Conservation (phyloP, 1,140 invertebrate species). For the Caenorhabditis latens region DNA sequence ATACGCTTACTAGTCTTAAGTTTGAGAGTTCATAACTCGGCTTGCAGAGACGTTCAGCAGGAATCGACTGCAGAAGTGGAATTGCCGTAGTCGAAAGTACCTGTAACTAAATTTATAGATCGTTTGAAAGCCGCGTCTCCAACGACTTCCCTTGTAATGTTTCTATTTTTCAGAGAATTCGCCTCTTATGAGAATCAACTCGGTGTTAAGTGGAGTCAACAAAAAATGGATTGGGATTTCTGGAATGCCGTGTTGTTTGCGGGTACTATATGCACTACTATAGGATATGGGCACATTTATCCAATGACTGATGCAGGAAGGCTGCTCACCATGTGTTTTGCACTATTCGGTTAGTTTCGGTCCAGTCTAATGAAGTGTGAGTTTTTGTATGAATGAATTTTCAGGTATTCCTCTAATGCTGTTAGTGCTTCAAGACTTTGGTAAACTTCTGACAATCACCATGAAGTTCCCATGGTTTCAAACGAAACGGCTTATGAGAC, state of each 20-base stretch:
- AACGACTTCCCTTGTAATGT: background rate
- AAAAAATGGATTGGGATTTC: slow-evolving; percentile 69
- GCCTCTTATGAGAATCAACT: slow-evolving; percentile 60
- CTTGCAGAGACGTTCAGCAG: no score
- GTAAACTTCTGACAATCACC: slow-evolving; percentile 65
- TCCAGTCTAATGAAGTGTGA: background rate
- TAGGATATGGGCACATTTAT: slow-evolving; percentile 68
- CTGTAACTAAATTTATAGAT: no score
- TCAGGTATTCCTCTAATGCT: slow-evolving; percentile 66
- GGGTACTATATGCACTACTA: slow-evolving; percentile 67
- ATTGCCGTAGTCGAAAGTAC: background rate
- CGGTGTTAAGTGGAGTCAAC: slow-evolving; percentile 66
- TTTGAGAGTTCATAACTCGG: no score
- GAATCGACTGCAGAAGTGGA: no score
- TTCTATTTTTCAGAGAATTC: slow-evolving; percentile 59
- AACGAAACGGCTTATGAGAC: slow-evolving; percentile 63
- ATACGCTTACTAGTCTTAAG: no score
- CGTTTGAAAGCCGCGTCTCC: no score
- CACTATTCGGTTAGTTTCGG: slow-evolving; percentile 56
- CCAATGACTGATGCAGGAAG: slow-evolving; percentile 63
- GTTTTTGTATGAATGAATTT: background rate
- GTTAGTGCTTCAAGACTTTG: slow-evolving; percentile 66
- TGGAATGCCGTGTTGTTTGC: slow-evolving; percentile 67
- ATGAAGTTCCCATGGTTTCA: slow-evolving; percentile 70
- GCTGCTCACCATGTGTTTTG: slow-evolving; percentile 66